A percentile compares a stretch with the other conserved stretches of the same genome.
These are phyloP conservation scores for Pseudomugil tenellus DNA, from an alignment of 2,797 vertebrate genomes.

Conservation along the genomic window DNA sequence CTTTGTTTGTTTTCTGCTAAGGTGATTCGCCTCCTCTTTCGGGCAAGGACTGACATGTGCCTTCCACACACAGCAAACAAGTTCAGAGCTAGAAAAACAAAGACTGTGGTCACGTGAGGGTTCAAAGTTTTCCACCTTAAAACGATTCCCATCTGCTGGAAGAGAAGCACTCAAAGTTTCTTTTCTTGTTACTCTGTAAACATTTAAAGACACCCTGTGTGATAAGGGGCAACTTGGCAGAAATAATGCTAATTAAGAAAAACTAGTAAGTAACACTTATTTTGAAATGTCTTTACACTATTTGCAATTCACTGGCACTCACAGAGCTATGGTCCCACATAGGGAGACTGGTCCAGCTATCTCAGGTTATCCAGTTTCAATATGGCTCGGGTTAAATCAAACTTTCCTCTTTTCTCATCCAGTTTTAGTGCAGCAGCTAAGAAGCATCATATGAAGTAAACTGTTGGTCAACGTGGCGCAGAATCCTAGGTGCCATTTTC, in stretches of 20 bases:
- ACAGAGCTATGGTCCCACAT: slow-evolving; percentile 18
- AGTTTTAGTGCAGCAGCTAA: slow-evolving; percentile 65
- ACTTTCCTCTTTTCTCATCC: slow-evolving; percentile 37
- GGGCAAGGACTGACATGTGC: slow-evolving; percentile 33
- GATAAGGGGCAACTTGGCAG: not conserved
- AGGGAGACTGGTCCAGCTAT: slow-evolving; percentile 50
- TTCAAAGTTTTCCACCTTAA: slow-evolving; percentile 17
- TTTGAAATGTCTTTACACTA: slow-evolving; percentile 69
- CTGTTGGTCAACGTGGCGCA: not conserved
- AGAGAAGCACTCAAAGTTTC: slow-evolving; percentile 10
- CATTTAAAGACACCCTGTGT: slow-evolving; percentile 31
- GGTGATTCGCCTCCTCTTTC: slow-evolving; percentile 24
- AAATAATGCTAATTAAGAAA: not conserved
- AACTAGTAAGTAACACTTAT: slow-evolving; percentile 40
- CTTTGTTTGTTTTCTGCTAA: slow-evolving; percentile 48
- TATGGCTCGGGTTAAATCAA: slow-evolving; percentile 44
- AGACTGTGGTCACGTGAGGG: slow-evolving; percentile 28
- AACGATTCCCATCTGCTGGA: slow-evolving; percentile 15
- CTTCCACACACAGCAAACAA: slow-evolving; percentile 48
- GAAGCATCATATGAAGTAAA: slow-evolving; percentile 23
- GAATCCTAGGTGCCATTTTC: slow-evolving; percentile 63
- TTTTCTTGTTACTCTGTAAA: slow-evolving; percentile 46
- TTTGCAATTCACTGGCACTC: slow-evolving; percentile 34
- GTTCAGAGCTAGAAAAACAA: slow-evolving; percentile 52
- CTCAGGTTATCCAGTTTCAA: slow-evolving; percentile 70